Evolutionary conservation across 2,888 invertebrate species (phyloP).

Genomic region (Prosapia bicincta): DNA sequence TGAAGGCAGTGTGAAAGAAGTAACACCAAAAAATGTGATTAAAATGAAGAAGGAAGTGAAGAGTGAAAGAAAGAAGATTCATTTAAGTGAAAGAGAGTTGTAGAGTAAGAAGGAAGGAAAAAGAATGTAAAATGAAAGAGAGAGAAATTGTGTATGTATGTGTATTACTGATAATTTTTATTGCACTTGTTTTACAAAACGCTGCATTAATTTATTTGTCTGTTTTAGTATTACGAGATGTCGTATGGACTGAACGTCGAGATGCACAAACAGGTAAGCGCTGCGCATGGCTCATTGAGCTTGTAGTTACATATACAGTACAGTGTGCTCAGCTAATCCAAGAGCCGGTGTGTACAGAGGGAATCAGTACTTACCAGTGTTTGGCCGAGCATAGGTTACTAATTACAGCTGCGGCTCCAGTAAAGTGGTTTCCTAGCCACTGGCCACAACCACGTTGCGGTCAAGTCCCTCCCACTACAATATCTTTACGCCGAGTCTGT

Average conservation of each 20-base stretch:
- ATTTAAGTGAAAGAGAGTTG: too few relatives aligned
- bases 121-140: too few relatives aligned
- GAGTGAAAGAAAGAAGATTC: too few relatives aligned
- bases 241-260: slow-evolving; percentile 96
- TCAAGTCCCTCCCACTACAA: neutral
- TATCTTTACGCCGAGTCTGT: neutral
- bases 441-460: slow-evolving; percentile 10
- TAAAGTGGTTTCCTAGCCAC: slow-evolving; percentile 17
- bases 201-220: slow-evolving; percentile 37
- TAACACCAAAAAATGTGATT: too few relatives aligned
- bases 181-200: neutral
- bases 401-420: slow-evolving; percentile 18
- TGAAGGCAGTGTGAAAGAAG: too few relatives aligned
- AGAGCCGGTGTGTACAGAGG: neutral
- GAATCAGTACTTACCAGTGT: neutral
- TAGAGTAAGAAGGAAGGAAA: too few relatives aligned
- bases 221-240: slow-evolving; percentile 96
- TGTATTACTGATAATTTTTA: neutral
- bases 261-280: slow-evolving; percentile 93
- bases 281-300: too few relatives aligned
- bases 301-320: too few relatives aligned
- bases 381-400: neutral
- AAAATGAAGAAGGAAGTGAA: too few relatives aligned
- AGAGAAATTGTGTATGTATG: too few relatives aligned
- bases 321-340: too few relatives aligned